These are phyloP conservation scores for Aphaenogaster floridana DNA, from an alignment of 1,140 invertebrate genomes.

Conservation along the genomic window DNA sequence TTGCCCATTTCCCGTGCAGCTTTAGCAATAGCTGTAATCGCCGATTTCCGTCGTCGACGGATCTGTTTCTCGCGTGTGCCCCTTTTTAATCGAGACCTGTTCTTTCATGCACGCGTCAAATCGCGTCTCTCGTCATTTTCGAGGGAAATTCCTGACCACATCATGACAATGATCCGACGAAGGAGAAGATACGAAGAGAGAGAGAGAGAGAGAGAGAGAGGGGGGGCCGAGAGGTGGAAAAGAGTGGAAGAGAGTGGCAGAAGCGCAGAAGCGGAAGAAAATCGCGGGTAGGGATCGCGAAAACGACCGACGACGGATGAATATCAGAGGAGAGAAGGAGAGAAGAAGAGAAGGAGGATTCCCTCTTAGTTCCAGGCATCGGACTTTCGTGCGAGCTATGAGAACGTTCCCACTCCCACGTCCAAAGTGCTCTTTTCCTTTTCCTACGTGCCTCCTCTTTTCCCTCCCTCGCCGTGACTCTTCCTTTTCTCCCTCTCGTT, in stretches of 20 bases:
- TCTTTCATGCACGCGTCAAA: neutral
- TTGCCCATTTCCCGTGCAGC: neutral
- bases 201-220: too few species aligned
- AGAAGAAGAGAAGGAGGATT: constrained; percentile 68
- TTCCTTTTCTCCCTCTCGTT: constrained; percentile 46
- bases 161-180: neutral
- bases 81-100: neutral
- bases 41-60: neutral
- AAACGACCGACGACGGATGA: constrained; percentile 70
- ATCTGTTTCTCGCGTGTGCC: neutral
- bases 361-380: constrained; percentile 76
- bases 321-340: constrained; percentile 73
- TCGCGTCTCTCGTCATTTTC: neutral
- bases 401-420: constrained; percentile 87
- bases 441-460: constrained; percentile 66
- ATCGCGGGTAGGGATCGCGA: constrained; percentile 53
- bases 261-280: constrained; percentile 55
- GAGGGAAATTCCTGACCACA: neutral
- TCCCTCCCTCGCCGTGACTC: constrained; percentile 56
- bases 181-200: neutral
- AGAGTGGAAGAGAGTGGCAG: constrained; percentile 25
- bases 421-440: constrained; percentile 84
- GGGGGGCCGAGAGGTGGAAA: neutral
- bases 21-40: neutral
- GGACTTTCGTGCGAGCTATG: constrained; percentile 78